Evolutionary conservation across 2,113 vertebrate species (phyloP), one percentile per base, ranked within the genome.

Genomic region (Cettia cetti): DNA sequence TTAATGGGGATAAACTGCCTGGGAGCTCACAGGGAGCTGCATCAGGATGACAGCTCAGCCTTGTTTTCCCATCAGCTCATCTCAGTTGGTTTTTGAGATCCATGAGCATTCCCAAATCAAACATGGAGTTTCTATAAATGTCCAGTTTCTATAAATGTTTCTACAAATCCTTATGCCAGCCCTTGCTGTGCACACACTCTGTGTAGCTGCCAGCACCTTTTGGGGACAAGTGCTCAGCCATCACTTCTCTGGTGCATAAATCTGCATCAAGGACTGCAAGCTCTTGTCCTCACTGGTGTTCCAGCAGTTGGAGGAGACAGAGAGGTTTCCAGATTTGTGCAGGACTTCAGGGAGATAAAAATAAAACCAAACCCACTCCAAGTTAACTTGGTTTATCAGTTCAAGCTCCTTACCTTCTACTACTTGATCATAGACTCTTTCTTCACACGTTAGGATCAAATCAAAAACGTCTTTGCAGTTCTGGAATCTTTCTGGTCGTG

Each of bases 371-470:
- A 26, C 13, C 22, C 52, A 66, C 78, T 70, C 40, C 39, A 80
- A 88, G 5, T 81, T 83, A 87, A 85, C 21, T 60, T 53, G 35
- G 22, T 91, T 91, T 57, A 90, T 47, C 71, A 93, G 33, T 78
- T 91, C n/a, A 45, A 82, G 57, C 49, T 90, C 72, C 98, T 99
- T 98, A 99, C 99, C 99, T 98, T 99, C 99, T 88, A 99, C 97
- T 91, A 99, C 99, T 98, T 99, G 99, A 96, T 99, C 99, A 77
- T 99, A 99, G 65, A 99, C 99, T 68, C 99, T 97, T 97, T 99
- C 99, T 94, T 99, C 99, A 63, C 99, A 99, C 39, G 99, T 99
- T 95, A 99, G 98, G 95, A 99, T 99, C 94, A 99, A 98, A 86
- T 99, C 99, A 92, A 99, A 99, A 96, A 98, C 98, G 6, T 99